Base-by-base conservation (phyloP, 2,888 invertebrate species). In the Cybosia mesomella region DNA sequence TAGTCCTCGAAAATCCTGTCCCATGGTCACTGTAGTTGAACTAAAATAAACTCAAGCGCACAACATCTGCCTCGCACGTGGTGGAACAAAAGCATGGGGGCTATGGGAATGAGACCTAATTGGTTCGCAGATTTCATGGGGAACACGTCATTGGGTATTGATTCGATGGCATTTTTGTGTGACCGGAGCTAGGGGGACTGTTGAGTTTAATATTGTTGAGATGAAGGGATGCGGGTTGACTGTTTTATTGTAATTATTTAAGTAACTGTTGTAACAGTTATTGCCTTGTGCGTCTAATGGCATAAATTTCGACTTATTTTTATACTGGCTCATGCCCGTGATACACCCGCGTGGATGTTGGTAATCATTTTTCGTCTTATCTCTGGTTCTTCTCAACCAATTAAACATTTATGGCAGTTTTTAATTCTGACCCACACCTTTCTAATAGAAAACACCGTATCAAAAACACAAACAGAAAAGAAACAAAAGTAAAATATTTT, bases 41-140 rank as follows among this genome's bases (percentile, higher is more conserved):
- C 83, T 77, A 85, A 87, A 87, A 87, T 84, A 86, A 83, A 89
- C 88, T 84, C 84, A 53, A 58, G 84, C 85, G 83, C 86, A 58
- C 28, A 62, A 74, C 90, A 92, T 92, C 92, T 92, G 92, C 83
- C 80, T 67, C 86, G 87, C 92, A 92, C 92, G 92, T 92, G 92
- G 88, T 81, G 69, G 59, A 66, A 82, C 78, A 83, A 85, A 87
- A 71, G 74, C 72, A 73, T 87, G 78, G 85, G 79, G 86, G 89
- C 77, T 75, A 80, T 83, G 85, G 85, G 75, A 81, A 82, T 65
- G 71, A 58, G 55, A 71, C 67, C 55, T 77, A 76, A 80, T 81
- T 82, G 82, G 72, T 55, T 71, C 74, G 74, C 75, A 75, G 73
- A 77, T 72, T 73, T 70, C 67, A 72, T 77, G 67, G 76, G 76